Evolutionary conservation across 2,888 invertebrate genomes (phyloP).

Genomic region (Acleris laterana): DNA sequence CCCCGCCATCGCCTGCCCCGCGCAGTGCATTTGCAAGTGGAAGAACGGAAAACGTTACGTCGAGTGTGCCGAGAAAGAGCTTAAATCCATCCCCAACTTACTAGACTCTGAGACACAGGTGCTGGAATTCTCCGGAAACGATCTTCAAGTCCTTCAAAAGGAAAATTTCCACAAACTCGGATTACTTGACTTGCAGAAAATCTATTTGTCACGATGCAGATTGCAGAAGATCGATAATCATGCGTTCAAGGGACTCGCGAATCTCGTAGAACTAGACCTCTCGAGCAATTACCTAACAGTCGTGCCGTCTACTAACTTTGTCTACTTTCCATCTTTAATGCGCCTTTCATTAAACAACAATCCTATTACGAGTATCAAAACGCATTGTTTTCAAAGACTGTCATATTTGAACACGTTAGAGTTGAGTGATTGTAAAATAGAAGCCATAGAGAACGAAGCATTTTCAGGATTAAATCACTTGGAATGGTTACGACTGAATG

Average conservation of each 20-base stretch:
- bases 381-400: slow-evolving; percentile 89
- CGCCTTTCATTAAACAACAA: slow-evolving; percentile 92
- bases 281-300: slow-evolving; percentile 91
- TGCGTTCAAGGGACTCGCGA: slow-evolving; percentile 93
- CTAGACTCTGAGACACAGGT: slow-evolving; percentile 94
- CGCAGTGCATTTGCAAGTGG: slow-evolving; percentile 94
- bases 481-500: slow-evolving; percentile 93
- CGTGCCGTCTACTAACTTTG: slow-evolving; percentile 91
- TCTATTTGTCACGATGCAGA: slow-evolving; percentile 91
- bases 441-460: slow-evolving; percentile 90
- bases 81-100: slow-evolving; percentile 90
- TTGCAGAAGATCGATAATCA: slow-evolving; percentile 90
- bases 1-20: slow-evolving; percentile 87
- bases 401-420: slow-evolving; percentile 91
- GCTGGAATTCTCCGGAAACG: slow-evolving; percentile 93
- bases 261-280: slow-evolving; percentile 94
- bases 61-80: slow-evolving; percentile 91
- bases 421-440: slow-evolving; percentile 91
- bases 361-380: slow-evolving; percentile 89
- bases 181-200: slow-evolving; percentile 93
- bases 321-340: slow-evolving; percentile 92
- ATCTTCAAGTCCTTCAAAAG: slow-evolving; percentile 89
- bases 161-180: slow-evolving; percentile 92
- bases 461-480: slow-evolving; percentile 92
- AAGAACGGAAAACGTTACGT: slow-evolving; percentile 96